Percentiles rank a stretch among this genome's conserved stretches.
These are phyloP conservation scores for Boulengeromyrus knoepffleri DNA, from an alignment of 2,113 vertebrate genomes.

Conservation along the genomic window DNA sequence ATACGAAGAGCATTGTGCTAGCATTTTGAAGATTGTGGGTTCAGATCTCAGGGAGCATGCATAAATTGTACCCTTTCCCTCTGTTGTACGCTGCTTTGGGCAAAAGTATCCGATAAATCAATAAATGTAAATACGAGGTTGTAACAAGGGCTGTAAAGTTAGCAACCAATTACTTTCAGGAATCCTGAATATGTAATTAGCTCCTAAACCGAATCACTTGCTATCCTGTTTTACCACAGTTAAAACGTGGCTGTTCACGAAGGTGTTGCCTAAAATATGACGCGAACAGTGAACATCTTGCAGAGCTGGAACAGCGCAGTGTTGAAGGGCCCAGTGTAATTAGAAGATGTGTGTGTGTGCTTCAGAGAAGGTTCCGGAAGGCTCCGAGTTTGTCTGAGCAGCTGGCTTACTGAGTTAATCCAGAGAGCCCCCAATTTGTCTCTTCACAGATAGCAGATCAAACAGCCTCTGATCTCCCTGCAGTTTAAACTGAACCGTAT, in stretches of 20 bases:
- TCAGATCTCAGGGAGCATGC: not conserved
- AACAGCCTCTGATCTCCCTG: constrained; percentile 11
- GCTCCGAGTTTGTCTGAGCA: not conserved
- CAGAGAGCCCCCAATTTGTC: constrained; percentile 12
- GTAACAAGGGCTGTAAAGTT: not conserved
- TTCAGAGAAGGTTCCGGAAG: not conserved
- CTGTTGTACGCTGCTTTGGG: not conserved
- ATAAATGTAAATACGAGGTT: not conserved
- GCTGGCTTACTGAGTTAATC: not conserved
- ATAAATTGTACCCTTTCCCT: not conserved
- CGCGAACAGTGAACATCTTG: not conserved
- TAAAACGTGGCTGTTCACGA: not conserved
- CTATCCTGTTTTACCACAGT: not conserved
- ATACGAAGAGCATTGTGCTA: not conserved
- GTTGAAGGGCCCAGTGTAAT: not conserved
- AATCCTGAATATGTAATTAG: not conserved
- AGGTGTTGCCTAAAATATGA: not conserved
- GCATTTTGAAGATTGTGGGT: not conserved
- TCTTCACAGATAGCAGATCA: constrained; percentile 14
- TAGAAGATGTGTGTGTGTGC: constrained; percentile 1
- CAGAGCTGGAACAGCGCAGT: not conserved
- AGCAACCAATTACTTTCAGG: not conserved
- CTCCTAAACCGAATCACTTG: not conserved
- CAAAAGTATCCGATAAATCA: not conserved
- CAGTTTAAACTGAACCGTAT: not conserved